These are phyloP conservation scores for Pterobdella sp. DNA, from an alignment of 2,888 invertebrate species.

Conservation along the genomic window DNA sequence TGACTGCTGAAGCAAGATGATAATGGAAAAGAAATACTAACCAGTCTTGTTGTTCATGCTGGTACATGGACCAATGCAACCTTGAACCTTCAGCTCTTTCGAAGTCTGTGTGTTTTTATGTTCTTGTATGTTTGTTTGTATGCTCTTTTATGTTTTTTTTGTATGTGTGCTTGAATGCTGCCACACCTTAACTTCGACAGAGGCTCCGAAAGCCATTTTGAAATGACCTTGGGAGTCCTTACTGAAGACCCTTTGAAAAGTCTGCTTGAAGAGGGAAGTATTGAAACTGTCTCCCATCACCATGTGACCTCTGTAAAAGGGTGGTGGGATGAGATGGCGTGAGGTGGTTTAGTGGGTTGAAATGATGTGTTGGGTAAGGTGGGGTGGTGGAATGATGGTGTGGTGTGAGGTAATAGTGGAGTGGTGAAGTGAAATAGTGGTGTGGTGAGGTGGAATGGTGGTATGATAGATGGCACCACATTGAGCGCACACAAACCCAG, in stretches of 20 bases:
- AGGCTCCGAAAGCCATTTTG: constrained; percentile 97
- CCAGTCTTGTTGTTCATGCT: constrained; percentile 72
- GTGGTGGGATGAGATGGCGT: neutral
- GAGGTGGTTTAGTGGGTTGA: neutral
- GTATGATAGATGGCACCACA: neutral
- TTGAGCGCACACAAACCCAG: constrained; percentile 61
- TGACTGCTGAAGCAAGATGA: no score
- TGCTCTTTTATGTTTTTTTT: neutral
- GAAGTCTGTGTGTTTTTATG: constrained; percentile 60
- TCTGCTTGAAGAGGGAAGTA: constrained; percentile 95
- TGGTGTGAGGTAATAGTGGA: neutral
- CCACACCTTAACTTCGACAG: constrained; percentile 82
- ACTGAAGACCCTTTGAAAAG: constrained; percentile 92
- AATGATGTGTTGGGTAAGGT: no score
- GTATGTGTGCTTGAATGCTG: constrained; percentile 4
- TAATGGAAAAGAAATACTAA: neutral
- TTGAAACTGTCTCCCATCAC: constrained; percentile 99
- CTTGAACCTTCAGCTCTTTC: constrained; percentile 83
- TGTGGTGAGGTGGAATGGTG: neutral
- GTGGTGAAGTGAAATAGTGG: neutral
- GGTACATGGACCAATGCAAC: constrained; percentile 92
- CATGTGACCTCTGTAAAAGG: constrained; percentile 75
- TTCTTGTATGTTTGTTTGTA: neutral
- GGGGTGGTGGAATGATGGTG: neutral
- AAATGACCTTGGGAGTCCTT: constrained; percentile 80